phyloP scores from a whole-genome alignment of 2,888 invertebrate genomes.

The Laothoe populi region DNA sequence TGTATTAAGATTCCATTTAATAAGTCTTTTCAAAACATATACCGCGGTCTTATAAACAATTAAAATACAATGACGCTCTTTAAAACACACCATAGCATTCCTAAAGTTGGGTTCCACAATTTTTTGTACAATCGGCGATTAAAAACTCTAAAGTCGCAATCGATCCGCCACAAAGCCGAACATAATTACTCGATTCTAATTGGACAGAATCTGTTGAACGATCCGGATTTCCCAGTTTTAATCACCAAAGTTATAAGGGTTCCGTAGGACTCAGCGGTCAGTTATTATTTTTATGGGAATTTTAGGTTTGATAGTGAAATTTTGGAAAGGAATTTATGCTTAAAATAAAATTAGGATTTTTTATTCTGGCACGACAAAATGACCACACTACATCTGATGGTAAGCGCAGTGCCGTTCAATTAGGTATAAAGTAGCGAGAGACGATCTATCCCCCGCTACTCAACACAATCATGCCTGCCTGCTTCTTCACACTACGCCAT shows the following conservation, averaged over 20 bases:
- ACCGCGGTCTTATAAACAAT: background rate
- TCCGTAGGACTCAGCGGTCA: background rate
- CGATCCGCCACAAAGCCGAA: background rate
- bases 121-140: background rate
- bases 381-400: too few species aligned
- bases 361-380: too few species aligned
- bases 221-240: background rate
- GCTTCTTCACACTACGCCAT: too few species aligned
- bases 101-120: background rate
- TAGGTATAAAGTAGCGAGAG: too few species aligned
- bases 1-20: too few species aligned
- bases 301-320: background rate
- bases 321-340: too few species aligned
- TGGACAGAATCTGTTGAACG: background rate
- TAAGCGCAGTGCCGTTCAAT: too few species aligned
- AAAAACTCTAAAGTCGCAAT: background rate
- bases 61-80: background rate
- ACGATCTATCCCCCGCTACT: too few species aligned
- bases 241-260: slow-evolving; percentile 1
- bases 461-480: too few species aligned
- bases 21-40: too few species aligned
- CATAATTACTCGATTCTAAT: background rate
- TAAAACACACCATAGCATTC: background rate
- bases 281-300: background rate
- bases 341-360: too few species aligned